Evolutionary conservation across 2,113 vertebrate species (phyloP).

Genomic region (Malurus cyaneus): DNA sequence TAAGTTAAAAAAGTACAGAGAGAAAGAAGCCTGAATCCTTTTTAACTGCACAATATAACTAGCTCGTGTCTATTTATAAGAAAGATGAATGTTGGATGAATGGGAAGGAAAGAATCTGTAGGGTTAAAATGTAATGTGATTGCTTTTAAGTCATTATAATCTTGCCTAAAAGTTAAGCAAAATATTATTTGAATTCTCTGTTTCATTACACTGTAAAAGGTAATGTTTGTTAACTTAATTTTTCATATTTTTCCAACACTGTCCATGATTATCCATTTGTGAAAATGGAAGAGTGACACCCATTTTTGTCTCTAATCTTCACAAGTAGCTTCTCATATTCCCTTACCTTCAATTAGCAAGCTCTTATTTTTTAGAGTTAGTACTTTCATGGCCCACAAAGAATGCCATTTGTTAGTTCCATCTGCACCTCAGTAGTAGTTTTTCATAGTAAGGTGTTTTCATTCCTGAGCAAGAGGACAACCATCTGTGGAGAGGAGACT

Average conservation of each 20-base stretch:
- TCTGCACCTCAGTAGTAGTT: neutral
- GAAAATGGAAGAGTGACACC: neutral
- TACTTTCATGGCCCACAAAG: neutral
- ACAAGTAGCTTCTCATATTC: neutral
- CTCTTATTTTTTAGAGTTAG: neutral
- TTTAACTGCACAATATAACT: neutral
- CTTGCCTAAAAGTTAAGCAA: neutral
- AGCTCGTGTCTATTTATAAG: neutral
- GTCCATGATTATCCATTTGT: neutral
- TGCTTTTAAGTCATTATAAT: neutral
- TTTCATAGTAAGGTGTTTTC: neutral
- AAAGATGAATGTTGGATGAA: neutral
- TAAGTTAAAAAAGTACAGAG: neutral
- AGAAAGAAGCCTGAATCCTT: neutral
- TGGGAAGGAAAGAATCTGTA: neutral
- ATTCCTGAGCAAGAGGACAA: neutral
- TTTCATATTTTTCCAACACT: neutral
- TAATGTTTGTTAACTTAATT: neutral
- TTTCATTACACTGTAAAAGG: neutral
- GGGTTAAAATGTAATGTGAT: accelerated
- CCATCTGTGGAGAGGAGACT: neutral
- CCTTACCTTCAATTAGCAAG: neutral
- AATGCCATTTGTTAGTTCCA: neutral
- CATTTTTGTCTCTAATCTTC: neutral
- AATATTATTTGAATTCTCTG: neutral